Evolutionary conservation across 1,140 invertebrate species (phyloP).

Genomic region (Thaumetopoea pityocampa): DNA sequence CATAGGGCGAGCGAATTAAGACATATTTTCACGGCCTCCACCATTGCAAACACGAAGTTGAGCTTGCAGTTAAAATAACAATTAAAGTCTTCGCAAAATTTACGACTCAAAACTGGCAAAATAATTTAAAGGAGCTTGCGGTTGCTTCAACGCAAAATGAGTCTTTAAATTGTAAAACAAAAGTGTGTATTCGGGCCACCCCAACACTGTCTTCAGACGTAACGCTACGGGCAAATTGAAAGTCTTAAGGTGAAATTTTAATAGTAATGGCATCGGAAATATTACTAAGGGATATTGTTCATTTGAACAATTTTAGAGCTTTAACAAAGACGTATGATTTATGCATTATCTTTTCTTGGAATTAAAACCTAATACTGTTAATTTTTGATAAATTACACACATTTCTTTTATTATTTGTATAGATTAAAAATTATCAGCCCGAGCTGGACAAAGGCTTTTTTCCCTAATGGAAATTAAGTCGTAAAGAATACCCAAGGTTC

Average conservation of each 20-base stretch:
- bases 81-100: slow-evolving; percentile 73
- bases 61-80: slow-evolving; percentile 73
- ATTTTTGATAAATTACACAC: too few relatives aligned
- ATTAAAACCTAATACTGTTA: too few relatives aligned
- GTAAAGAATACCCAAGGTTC: too few relatives aligned
- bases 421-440: slow-evolving; percentile 7
- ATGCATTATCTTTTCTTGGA: slow-evolving; percentile 10
- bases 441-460: too few relatives aligned
- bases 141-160: slow-evolving; percentile 55
- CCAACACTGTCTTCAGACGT: slow-evolving; percentile 45
- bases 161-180: slow-evolving; percentile 61
- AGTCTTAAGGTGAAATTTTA: slow-evolving; percentile 66
- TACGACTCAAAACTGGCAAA: slow-evolving; percentile 71
- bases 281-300: slow-evolving; percentile 54
- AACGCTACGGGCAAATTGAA: slow-evolving; percentile 45
- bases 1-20: slow-evolving; percentile 68
- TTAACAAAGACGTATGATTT: slow-evolving; percentile 23
- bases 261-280: slow-evolving; percentile 50
- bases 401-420: too few relatives aligned
- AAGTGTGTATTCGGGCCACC: slow-evolving; percentile 53
- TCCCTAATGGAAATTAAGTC: too few relatives aligned
- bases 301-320: slow-evolving; percentile 52
- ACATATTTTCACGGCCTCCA: slow-evolving; percentile 67
- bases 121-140: slow-evolving; percentile 66
- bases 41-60: slow-evolving; percentile 51